Evolutionary conservation across 2,888 invertebrate species (phyloP).

Genomic region (Pheosia gnoma): DNA sequence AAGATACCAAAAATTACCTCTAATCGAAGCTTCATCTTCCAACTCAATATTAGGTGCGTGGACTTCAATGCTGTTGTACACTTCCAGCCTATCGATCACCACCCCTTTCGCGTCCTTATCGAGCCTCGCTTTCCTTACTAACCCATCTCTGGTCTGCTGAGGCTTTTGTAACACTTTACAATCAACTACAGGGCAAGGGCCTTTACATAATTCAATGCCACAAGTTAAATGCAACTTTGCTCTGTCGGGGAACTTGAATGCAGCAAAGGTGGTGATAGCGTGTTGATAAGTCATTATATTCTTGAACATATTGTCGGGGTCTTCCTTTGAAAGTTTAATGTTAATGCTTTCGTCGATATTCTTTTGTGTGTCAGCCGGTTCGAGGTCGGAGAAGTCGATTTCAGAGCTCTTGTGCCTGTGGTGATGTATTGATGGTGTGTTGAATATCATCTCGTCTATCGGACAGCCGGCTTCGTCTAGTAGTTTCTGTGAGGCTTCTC

Average conservation of each 20-base stretch:
- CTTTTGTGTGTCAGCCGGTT: conserved; percentile 61
- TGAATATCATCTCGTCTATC: conserved; percentile 87
- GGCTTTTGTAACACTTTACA: conserved; percentile 73
- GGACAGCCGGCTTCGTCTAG: conserved; percentile 90
- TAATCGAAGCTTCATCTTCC: conserved; percentile 84
- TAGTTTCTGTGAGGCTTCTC: conserved; percentile 89
- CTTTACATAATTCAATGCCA: conserved; percentile 89
- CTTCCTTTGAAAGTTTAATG: conserved; percentile 58
- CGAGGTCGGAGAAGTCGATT: conserved; percentile 68
- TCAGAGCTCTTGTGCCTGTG: conserved; percentile 68
- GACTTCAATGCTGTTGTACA: conserved; percentile 92
- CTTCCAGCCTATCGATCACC: conserved; percentile 87
- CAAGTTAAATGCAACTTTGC: conserved; percentile 91
- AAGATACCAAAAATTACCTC: conserved; percentile 54
- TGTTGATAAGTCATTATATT: conserved; percentile 81
- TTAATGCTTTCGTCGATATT: conserved; percentile 61
- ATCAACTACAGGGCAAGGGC: conserved; percentile 86
- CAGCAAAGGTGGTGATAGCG: conserved; percentile 87
- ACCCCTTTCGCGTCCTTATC: conserved; percentile 83
- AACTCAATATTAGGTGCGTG: conserved; percentile 90
- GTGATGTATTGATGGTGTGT: conserved; percentile 75
- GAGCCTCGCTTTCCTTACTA: conserved; percentile 73
- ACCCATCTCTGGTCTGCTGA: conserved; percentile 74
- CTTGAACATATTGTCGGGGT: conserved; percentile 70
- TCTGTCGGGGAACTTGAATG: conserved; percentile 92